Evolutionary conservation across 2,113 vertebrate genomes (phyloP).

Genomic region (Actenoides hombroni): DNA sequence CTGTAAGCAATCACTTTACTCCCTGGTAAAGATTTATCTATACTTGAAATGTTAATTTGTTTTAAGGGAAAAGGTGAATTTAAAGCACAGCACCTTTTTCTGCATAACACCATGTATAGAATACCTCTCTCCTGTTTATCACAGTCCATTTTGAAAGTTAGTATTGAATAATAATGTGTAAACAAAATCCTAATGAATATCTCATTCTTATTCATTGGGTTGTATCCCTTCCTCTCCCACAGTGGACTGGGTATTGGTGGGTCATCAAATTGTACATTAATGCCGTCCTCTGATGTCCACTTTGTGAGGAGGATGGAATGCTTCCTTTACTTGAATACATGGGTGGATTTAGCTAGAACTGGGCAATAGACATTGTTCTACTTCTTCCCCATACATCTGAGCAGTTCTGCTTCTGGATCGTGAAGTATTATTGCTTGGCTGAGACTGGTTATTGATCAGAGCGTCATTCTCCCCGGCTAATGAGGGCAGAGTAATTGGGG

Average conservation of each 20-base stretch:
- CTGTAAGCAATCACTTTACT: slow-evolving; percentile 25
- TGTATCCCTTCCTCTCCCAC: not conserved
- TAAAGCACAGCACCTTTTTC: slow-evolving; percentile 27
- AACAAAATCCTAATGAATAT: slow-evolving; percentile 42
- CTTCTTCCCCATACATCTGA: not conserved
- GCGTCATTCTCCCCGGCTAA: not conserved
- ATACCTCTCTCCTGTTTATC: slow-evolving; percentile 35
- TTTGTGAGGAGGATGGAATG: not conserved
- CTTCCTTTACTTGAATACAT: not conserved
- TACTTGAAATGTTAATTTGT: slow-evolving; percentile 46
- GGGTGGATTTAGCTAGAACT: not conserved
- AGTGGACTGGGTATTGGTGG: not conserved
- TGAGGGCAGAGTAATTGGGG: not conserved
- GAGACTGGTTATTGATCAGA: not conserved
- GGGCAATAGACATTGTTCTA: not conserved
- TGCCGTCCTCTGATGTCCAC: not conserved
- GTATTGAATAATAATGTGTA: slow-evolving; percentile 57
- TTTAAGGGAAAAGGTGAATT: slow-evolving; percentile 30
- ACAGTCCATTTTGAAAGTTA: slow-evolving; percentile 24
- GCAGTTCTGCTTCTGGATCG: not conserved
- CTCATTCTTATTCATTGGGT: slow-evolving; percentile 44
- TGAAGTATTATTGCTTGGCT: not conserved
- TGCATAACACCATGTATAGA: not conserved
- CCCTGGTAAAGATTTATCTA: not conserved
- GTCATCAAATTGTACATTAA: not conserved